phyloP scores from a whole-genome alignment of 2,797 vertebrate genomes.

The Pseudochirops corinnae region DNA sequence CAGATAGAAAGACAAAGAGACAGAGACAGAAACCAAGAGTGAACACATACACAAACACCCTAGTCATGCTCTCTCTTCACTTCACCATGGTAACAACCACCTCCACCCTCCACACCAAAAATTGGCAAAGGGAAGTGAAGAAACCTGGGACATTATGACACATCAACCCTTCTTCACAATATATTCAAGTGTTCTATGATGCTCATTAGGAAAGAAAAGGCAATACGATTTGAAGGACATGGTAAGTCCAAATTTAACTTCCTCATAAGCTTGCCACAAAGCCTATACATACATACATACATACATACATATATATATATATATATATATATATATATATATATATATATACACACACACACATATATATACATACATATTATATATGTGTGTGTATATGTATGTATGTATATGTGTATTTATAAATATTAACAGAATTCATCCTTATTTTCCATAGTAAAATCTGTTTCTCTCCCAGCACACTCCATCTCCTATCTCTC shows the following conservation, averaged over 20 bases:
- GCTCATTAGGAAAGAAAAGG: background rate
- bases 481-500: background rate
- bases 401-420: background rate
- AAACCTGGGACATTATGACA: background rate
- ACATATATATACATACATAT: no score
- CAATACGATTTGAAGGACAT: background rate
- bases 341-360: no score
- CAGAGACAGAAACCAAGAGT: background rate
- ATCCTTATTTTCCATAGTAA: background rate
- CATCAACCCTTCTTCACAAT: background rate
- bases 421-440: constrained; percentile 1
- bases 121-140: constrained; percentile 2
- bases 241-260: constrained; percentile 36
- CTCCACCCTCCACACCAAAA: constrained; percentile 25
- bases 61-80: background rate
- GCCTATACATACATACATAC: background rate
- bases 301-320: no score
- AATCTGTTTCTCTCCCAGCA: background rate
- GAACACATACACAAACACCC: background rate
- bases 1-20: background rate
- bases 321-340: no score
- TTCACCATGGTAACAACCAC: background rate
- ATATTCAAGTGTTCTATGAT: background rate
- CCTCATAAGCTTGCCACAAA: background rate
- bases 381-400: no score